Evolutionary conservation across 1,140 invertebrate genomes (phyloP).

Genomic region (Drosophila rufa): DNA sequence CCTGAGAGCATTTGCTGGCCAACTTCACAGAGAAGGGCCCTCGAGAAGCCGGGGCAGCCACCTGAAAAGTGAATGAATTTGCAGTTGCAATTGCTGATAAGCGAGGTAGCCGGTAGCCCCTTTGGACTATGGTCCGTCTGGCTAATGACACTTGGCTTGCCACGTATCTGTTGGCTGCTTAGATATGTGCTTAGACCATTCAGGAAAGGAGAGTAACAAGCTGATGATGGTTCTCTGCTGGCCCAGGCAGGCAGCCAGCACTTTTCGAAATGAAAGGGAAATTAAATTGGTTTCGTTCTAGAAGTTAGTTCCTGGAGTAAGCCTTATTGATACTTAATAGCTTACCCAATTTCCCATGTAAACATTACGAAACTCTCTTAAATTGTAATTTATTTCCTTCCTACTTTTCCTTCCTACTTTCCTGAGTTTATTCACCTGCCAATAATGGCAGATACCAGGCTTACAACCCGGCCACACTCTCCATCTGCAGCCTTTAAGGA

Average conservation of each 20-base stretch:
- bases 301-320: too few species aligned
- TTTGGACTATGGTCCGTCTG: background rate
- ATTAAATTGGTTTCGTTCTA: too few species aligned
- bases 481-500: slow-evolving; percentile 19
- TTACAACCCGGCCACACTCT: background rate
- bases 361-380: background rate
- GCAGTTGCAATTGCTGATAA: slow-evolving; percentile 33
- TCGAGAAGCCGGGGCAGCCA: slow-evolving; percentile 12
- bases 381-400: background rate
- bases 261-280: background rate
- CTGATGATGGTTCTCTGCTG: slow-evolving; percentile 12
- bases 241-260: background rate
- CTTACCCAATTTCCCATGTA: too few species aligned
- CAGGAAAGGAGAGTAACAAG: background rate
- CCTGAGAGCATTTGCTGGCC: slow-evolving; percentile 23
- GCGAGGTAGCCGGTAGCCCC: slow-evolving; percentile 7
- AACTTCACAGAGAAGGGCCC: slow-evolving; percentile 28
- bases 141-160: slow-evolving; percentile 21
- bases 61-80: slow-evolving; percentile 31
- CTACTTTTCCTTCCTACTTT: too few species aligned
- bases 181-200: background rate
- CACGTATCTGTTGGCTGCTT: slow-evolving; percentile 2
- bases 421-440: background rate
- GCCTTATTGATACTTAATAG: too few species aligned
- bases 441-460: slow-evolving; percentile 1